Evolutionary conservation across 2,797 vertebrate genomes (phyloP), one percentile per base, ranked within the genome.

Genomic region (Sphenopsis melanotis): DNA sequence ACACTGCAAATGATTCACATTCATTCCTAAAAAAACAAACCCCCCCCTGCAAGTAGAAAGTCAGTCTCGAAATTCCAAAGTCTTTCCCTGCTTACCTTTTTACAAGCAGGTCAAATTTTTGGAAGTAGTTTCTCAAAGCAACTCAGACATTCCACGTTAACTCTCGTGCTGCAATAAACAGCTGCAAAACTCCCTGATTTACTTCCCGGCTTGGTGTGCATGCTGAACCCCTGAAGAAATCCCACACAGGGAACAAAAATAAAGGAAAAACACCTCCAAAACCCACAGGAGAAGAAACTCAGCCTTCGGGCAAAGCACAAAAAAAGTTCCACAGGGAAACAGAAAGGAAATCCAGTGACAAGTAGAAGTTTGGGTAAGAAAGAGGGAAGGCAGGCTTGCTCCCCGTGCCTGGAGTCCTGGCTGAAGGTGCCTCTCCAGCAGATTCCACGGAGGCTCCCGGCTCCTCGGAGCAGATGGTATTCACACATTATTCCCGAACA

Each of bases 401-500:
- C 89, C 87, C 83, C 50, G 63, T 20, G 92, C 87, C 89, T 11
- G 76, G 1, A 70, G 76, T 70, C 89, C 90, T 27, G 90, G 92
- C 93, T 97, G 29, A 95, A 96, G 96, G 97, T 96, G 97, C 97
- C 98, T 97, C 97, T 98, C 96, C 75, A 57, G 95, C 93, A 97
- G 82, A 95, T 96, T 87, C 90, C 96, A 94, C 97, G 49, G 82
- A 63, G 96, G 19, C 93, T 95, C 92, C 95, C 97, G 89, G 93
- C 97, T 97, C 96, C 76, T 61, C 90, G 69, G 95, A 97, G 96
- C 97, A 97, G 96, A 97, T 97, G 95, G 94, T 98, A 97, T 70
- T 98, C 98, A 95, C 94, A 97, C 94, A 97, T 96, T 92, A 97
- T 97, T 97, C 94, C 96, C 98, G 32, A 98, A 75, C 89, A 97